These are phyloP conservation scores for Melitaea athalia DNA, from an alignment of 2,888 invertebrate species.

Conservation along the genomic window DNA sequence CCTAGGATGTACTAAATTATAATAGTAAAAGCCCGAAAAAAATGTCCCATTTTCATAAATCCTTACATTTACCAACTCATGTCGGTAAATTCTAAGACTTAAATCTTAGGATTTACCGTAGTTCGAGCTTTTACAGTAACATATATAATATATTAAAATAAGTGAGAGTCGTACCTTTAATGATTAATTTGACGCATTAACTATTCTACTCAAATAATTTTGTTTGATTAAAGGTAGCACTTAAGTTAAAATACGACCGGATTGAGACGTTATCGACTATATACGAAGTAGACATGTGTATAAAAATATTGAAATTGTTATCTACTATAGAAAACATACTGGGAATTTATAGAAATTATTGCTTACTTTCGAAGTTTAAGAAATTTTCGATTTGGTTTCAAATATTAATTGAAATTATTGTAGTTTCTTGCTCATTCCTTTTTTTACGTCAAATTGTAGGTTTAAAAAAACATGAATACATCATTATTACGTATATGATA, in stretches of 20 bases:
- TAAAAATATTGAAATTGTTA: slow-evolving; percentile 28
- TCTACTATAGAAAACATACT: slow-evolving; percentile 30
- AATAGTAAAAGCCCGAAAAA: too few relatives aligned
- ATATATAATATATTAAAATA: too few relatives aligned
- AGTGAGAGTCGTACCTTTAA: not conserved
- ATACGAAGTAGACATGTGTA: slow-evolving; percentile 15
- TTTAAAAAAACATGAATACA: not conserved
- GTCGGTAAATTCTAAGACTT: too few relatives aligned
- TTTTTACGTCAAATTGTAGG: not conserved
- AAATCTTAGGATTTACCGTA: too few relatives aligned
- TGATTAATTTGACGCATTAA: not conserved
- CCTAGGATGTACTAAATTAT: too few relatives aligned
- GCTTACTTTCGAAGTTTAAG: slow-evolving; percentile 9
- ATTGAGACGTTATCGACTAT: not conserved
- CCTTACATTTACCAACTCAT: too few relatives aligned
- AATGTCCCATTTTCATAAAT: too few relatives aligned
- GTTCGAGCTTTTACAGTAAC: too few relatives aligned
- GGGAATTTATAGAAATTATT: slow-evolving; percentile 35
- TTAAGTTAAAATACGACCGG: not conserved
- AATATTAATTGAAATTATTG: slow-evolving; percentile 22
- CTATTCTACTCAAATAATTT: slow-evolving; percentile 15
- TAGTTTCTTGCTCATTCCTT: not conserved
- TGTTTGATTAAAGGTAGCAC: slow-evolving; percentile 31
- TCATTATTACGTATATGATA: not conserved
- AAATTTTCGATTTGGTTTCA: slow-evolving; percentile 21